These are phyloP conservation scores for Crocidura indochinensis DNA, from an alignment of 2,797 vertebrate species.

Conservation along the genomic window DNA sequence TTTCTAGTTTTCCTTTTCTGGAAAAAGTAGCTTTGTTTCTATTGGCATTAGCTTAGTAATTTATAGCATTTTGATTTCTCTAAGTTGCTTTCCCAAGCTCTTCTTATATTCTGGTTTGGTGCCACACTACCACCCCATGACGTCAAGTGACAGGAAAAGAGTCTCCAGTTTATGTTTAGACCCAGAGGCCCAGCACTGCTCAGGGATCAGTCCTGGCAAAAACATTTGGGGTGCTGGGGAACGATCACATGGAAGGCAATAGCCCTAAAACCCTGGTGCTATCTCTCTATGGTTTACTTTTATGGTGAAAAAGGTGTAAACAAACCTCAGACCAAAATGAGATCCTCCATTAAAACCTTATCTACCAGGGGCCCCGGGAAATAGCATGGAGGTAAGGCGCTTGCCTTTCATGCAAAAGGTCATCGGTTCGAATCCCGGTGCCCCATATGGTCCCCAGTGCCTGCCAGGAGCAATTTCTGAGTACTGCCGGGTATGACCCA, in stretches of 20 bases:
- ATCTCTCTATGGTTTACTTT: background rate
- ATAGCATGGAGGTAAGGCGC: too few relatives aligned
- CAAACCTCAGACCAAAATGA: conserved; percentile 33
- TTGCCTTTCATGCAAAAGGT: too few relatives aligned
- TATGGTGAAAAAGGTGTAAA: conserved; percentile 30
- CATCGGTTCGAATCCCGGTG: too few relatives aligned
- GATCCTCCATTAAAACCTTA: background rate
- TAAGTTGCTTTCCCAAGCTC: conserved; percentile 55
- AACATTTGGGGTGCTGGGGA: too few relatives aligned
- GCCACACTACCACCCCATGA: background rate
- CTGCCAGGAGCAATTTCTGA: too few relatives aligned
- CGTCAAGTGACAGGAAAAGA: conserved; percentile 20
- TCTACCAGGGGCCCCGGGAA: too few relatives aligned
- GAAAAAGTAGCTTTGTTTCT: background rate
- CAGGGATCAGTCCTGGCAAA: too few relatives aligned
- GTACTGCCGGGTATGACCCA: too few relatives aligned
- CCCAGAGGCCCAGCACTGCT: too few relatives aligned
- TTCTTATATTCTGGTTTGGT: background rate
- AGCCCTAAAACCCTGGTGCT: too few relatives aligned
- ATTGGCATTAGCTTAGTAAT: conserved; percentile 37
- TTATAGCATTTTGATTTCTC: conserved; percentile 27
- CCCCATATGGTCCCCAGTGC: too few relatives aligned
- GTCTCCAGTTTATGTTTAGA: background rate
- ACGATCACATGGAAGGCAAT: too few relatives aligned
- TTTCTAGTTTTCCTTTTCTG: conserved; percentile 10